Evolutionary conservation across 2,113 vertebrate genomes (phyloP).

Genomic region (Todiramphus saurophagus): DNA sequence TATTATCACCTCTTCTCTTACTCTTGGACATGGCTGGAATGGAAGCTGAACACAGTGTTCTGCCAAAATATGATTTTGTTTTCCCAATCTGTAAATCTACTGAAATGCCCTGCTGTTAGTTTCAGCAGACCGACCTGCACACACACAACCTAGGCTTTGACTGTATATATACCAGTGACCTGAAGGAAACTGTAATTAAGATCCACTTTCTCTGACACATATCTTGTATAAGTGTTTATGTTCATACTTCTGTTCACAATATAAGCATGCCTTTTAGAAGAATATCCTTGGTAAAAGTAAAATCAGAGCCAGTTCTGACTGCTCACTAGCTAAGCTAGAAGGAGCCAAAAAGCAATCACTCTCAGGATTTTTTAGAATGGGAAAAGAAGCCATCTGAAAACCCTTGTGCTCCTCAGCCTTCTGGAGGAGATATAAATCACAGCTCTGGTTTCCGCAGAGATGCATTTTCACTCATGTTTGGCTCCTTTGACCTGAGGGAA

Average conservation of each 20-base stretch:
- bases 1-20: neutral
- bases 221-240: neutral
- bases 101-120: neutral
- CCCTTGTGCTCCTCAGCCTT: neutral
- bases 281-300: neutral
- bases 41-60: constrained; percentile 49
- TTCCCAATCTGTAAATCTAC: neutral
- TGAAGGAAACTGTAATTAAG: neutral
- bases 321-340: neutral
- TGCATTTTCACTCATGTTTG: neutral
- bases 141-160: neutral
- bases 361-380: neutral
- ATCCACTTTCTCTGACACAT: neutral
- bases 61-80: constrained; percentile 7
- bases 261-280: neutral
- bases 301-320: neutral
- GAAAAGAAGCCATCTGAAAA: neutral
- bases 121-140: neutral
- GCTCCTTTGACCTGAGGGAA: neutral
- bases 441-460: neutral
- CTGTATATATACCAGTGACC: neutral
- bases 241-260: neutral
- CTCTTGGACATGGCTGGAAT: constrained; percentile 17
- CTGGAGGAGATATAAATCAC: neutral
- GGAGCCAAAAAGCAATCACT: neutral